Conservation (phyloP, 2,797 vertebrate genomes). For the Leuciscus waleckii region DNA sequence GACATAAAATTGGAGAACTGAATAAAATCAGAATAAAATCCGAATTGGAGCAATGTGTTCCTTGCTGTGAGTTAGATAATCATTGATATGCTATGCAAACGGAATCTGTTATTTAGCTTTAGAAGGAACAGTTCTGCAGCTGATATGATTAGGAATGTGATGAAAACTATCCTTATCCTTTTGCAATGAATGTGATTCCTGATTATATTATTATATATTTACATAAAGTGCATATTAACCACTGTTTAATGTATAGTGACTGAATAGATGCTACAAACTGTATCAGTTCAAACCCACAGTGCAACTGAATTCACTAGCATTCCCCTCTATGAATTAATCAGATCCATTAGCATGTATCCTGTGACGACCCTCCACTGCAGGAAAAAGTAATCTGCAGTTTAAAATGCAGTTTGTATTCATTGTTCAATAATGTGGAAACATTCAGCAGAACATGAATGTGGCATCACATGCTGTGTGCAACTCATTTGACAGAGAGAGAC, state of each 20-base stretch:
- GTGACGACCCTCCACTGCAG: slow-evolving; percentile 17
- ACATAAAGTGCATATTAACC: not conserved
- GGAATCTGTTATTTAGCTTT: not conserved
- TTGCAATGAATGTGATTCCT: not conserved
- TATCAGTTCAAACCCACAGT: not conserved
- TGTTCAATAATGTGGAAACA: slow-evolving; percentile 17
- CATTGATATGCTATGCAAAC: not conserved
- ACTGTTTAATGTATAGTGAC: slow-evolving; percentile 8
- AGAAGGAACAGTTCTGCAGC: not conserved
- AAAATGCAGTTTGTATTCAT: slow-evolving; percentile 13
- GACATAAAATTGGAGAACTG: not conserved
- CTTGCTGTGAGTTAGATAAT: slow-evolving; percentile 1
- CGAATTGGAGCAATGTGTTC: not conserved
- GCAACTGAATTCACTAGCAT: not conserved
- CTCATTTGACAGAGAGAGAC: slow-evolving; percentile 8
- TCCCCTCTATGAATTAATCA: slow-evolving; percentile 6
- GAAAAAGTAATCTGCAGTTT: slow-evolving; percentile 5
- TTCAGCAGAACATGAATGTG: slow-evolving; percentile 19
- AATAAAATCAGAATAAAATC: too few species aligned
- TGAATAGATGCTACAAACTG: not conserved
- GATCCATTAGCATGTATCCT: slow-evolving; percentile 9
- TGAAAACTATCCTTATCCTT: not conserved
- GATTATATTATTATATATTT: not conserved
- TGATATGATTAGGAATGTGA: not conserved
- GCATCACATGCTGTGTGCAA: not conserved